phyloP scores from a whole-genome alignment of 1,140 invertebrate species.

The Andrena cerasifolii region DNA sequence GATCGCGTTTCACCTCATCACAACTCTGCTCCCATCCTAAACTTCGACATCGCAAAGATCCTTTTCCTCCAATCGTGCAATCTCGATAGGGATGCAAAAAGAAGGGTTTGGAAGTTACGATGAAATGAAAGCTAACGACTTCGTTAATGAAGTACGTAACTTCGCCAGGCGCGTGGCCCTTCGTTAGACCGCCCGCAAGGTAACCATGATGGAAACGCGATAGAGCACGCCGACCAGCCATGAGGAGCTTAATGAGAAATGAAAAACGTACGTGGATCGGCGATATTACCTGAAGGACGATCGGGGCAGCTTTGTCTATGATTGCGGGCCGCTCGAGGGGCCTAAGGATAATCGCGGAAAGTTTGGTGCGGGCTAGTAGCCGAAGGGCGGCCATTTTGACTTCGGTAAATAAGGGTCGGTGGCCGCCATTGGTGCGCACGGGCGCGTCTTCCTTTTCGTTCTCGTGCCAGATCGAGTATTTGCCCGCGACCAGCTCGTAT shows the following conservation, averaged over 20 bases:
- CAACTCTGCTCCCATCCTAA: no score
- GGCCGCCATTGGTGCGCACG: conserved; percentile 78
- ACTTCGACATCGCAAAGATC: no score
- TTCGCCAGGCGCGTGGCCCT: conserved; percentile 20
- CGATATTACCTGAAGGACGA: conserved; percentile 46
- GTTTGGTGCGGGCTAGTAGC: conserved; percentile 65
- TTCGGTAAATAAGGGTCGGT: conserved; percentile 77
- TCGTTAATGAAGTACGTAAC: no score
- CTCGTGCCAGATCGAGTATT: conserved; percentile 51
- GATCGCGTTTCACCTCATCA: no score
- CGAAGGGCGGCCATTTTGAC: conserved; percentile 79
- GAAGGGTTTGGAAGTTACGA: not conserved
- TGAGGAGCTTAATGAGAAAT: not conserved
- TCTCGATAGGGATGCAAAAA: no score
- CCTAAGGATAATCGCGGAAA: conserved; percentile 40
- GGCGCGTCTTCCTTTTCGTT: conserved; percentile 77
- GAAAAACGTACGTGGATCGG: not conserved
- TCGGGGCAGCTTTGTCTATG: not conserved
- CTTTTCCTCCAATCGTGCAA: no score
- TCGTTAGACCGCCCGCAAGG: conserved; percentile 18
- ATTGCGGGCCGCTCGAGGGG: not conserved
- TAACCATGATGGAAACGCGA: conserved; percentile 8
- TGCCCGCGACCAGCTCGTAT: conserved; percentile 34
- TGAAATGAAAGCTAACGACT: not conserved
- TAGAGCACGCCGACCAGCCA: no score